Evolutionary conservation across 2,888 invertebrate genomes (phyloP), one percentile per base, ranked within the genome.

Genomic region (Hydroisotoma schaefferi): DNA sequence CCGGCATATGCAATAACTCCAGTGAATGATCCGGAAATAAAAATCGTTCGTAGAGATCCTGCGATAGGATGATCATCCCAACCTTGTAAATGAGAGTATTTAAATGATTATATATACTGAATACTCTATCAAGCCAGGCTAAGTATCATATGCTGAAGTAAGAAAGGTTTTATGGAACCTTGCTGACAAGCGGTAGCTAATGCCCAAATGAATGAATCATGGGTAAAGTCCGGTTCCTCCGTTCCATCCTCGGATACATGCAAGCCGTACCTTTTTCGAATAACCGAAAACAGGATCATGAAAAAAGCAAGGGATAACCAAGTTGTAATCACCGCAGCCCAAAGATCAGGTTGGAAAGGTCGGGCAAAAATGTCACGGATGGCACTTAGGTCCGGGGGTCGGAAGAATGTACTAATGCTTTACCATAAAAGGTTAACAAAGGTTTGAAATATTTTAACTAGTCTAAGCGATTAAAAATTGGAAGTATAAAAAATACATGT

Each of bases 61-160:
- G 69, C 62, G 1, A 54, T 55, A 8, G 71, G 71, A 55, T 71
- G 69, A 23, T 71, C 71, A 51, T 71, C 71, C 69, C 69, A 69
- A 15, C 71, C 71, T 69, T n/a, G 23, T 20, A 29, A 57, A 10
- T 18, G n/a, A 10, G n/a, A 27, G 26, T 5, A 20, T 33, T n/a
- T 33, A 28, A 27, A 38, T 23, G 26, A 18, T 43, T 43, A n/a
- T 26, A 37, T 23, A 33, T 57, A 4, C 49, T 5, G 12, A 23
- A 22, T 52, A n/a, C 40, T 22, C 43, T n/a, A 40, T 12, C 8
- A 33, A 8, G 33, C 33, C 15, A 33, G 15, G 33, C 33, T 18
- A n/a, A 43, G 12, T 27, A 22, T 40, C n/a, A 43, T 23, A 37
- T 29, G 25, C 22, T 29, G 18, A n/a, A 57, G n/a, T 28, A 47